phyloP scores from a whole-genome alignment of 2,113 vertebrate species.

The Atractosteus spatula region DNA sequence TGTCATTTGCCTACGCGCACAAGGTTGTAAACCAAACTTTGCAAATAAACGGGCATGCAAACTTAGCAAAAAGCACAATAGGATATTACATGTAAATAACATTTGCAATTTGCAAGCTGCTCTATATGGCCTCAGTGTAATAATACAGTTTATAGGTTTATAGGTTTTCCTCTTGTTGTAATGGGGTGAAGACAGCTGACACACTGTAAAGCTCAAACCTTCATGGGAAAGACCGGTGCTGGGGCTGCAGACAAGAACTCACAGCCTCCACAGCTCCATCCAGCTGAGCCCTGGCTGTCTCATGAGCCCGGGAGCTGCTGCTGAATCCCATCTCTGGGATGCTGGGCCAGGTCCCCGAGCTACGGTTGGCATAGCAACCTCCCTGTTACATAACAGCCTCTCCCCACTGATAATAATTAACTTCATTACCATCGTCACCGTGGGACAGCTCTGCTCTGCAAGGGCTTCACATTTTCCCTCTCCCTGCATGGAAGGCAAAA shows the following conservation, averaged over 20 bases:
- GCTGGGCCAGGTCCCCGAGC: neutral
- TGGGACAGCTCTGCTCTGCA: neutral
- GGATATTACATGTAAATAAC: no score
- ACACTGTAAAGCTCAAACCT: neutral
- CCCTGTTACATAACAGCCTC: constrained; percentile 21
- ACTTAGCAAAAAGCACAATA: no score
- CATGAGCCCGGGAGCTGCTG: neutral
- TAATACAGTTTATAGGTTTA: no score
- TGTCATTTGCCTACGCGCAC: no score
- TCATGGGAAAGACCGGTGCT: neutral
- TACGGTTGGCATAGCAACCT: constrained; percentile 38
- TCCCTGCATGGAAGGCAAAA: neutral
- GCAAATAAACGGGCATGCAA: no score
- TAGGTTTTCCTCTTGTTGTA: no score
- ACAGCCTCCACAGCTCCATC: neutral
- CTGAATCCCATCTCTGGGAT: constrained; percentile 17
- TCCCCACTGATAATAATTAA: constrained; percentile 15
- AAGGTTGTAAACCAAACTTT: no score
- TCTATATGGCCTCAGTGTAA: no score
- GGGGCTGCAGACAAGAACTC: no score
- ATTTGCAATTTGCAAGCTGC: no score
- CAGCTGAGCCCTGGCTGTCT: no score
- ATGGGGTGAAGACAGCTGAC: no score
- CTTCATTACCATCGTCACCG: neutral
- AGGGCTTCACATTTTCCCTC: neutral